A percentile compares a stretch with the other conserved stretches of the same genome.
These are phyloP conservation scores for Cheumatopsyche charites DNA, from an alignment of 1,140 invertebrate species.

Conservation along the genomic window DNA sequence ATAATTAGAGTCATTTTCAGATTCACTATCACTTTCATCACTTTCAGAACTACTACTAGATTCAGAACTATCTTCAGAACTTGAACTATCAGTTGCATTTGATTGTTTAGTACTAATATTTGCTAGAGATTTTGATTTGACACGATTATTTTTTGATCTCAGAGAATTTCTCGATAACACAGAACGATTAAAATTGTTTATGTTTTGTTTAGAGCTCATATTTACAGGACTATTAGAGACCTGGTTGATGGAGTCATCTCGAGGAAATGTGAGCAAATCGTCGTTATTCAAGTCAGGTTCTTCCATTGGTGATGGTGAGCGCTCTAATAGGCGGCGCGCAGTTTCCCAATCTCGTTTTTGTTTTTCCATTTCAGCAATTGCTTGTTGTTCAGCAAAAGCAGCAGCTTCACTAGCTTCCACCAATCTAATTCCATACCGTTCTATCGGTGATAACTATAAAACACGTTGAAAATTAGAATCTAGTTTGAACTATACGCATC, in stretches of 20 bases:
- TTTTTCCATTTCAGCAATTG: constrained; percentile 88
- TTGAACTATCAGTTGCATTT: constrained; percentile 11
- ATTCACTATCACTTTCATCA: constrained; percentile 21
- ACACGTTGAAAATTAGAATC: constrained; percentile 18
- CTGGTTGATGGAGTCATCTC: constrained; percentile 80
- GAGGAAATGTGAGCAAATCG: constrained; percentile 59
- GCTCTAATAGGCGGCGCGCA: constrained; percentile 79
- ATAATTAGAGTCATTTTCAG: constrained; percentile 42
- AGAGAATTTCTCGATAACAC: constrained; percentile 7
- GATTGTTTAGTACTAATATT: background rate
- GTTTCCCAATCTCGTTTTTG: constrained; percentile 95
- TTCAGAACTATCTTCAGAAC: constrained; percentile 28
- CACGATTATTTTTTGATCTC: constrained; percentile 1
- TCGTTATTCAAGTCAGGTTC: constrained; percentile 67
- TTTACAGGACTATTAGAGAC: constrained; percentile 67
- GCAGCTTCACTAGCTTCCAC: constrained; percentile 88
- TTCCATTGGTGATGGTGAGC: constrained; percentile 63
- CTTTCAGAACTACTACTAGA: constrained; percentile 31
- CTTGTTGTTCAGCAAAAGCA: constrained; percentile 83
- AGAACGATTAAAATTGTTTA: constrained; percentile 19
- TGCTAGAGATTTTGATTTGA: background rate
- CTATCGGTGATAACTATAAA: constrained; percentile 83
- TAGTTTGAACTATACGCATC: constrained; percentile 4
- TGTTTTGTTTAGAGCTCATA: constrained; percentile 5
- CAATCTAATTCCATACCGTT: constrained; percentile 91